Evolutionary conservation across 2,888 invertebrate species (phyloP).

Genomic region (Ophraella communa): DNA sequence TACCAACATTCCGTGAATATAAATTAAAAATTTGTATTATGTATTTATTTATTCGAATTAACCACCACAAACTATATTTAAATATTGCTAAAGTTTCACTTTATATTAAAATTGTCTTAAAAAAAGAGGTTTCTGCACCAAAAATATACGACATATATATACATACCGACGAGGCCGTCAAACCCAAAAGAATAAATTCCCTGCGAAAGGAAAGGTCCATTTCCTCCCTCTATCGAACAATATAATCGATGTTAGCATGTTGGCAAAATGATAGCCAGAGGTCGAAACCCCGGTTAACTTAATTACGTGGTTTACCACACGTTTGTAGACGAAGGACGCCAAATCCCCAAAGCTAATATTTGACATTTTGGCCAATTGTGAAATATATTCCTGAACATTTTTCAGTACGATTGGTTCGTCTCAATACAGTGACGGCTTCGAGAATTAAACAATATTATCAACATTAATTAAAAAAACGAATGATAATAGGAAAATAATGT

Average conservation of each 20-base stretch:
- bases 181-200: conserved; percentile 17
- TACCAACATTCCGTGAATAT: too few species aligned
- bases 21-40: too few species aligned
- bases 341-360: conserved; percentile 42
- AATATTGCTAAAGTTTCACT: too few species aligned
- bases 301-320: conserved; percentile 29
- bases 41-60: too few species aligned
- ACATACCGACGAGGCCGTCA: conserved; percentile 1
- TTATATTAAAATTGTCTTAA: conserved; percentile 10
- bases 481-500: too few species aligned
- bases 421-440: background rate
- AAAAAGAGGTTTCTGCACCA: conserved; percentile 16
- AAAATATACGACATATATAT: background rate
- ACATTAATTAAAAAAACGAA: too few species aligned
- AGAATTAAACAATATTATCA: background rate
- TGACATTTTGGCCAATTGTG: conserved; percentile 39
- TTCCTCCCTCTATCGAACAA: conserved; percentile 25
- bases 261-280: conserved; percentile 29
- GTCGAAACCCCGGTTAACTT: conserved; percentile 30
- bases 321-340: conserved; percentile 29
- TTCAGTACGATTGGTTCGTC: conserved; percentile 9
- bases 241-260: conserved; percentile 29
- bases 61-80: too few species aligned
- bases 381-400: conserved; percentile 39
- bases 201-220: conserved; percentile 22